Evolutionary conservation across 2,113 vertebrate species (phyloP).

Genomic region (Halichoeres trimaculatus): DNA sequence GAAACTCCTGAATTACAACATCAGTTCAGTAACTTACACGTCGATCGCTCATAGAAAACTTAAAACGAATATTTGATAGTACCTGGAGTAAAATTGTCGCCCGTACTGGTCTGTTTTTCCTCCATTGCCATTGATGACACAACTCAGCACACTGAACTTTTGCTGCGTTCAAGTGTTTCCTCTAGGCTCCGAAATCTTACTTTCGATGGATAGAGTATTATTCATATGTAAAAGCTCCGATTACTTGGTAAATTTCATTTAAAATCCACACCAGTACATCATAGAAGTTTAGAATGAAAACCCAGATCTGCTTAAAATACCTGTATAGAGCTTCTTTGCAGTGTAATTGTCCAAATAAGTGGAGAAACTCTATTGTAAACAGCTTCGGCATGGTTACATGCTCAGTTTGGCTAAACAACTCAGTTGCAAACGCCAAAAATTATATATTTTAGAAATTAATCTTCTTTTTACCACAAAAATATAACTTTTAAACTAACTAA

Average conservation of each 20-base stretch:
- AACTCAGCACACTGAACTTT: constrained; percentile 55
- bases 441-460: no score
- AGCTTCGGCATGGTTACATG: no score
- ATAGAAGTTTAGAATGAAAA: no score
- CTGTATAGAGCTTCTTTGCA: no score
- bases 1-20: background rate
- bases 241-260: no score
- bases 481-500: background rate
- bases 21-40: background rate
- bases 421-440: no score
- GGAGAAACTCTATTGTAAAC: no score
- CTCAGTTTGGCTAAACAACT: no score
- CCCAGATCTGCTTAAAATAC: no score
- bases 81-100: constrained; percentile 60
- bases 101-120: constrained; percentile 27
- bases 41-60: background rate
- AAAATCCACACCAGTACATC: no score
- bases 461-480: background rate
- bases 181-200: background rate
- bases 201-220: background rate
- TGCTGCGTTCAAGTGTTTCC: constrained; percentile 56
- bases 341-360: no score
- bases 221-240: no score
- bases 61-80: background rate
- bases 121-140: constrained; percentile 60